phyloP scores from a whole-genome alignment of 2,797 vertebrate genomes.

The Liasis olivaceus region DNA sequence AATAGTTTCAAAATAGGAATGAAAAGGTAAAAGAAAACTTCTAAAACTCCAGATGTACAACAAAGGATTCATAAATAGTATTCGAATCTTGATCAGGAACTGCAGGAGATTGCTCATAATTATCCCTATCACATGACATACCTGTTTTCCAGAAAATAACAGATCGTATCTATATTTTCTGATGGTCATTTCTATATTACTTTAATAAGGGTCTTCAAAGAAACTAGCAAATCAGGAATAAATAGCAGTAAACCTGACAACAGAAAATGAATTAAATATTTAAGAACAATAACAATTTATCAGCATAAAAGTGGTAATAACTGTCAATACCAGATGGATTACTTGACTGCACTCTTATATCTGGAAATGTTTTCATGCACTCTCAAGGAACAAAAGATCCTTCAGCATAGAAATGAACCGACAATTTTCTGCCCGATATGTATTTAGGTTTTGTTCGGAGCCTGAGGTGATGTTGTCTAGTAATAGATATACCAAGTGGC shows the following conservation, averaged over 20 bases:
- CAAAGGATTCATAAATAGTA: background rate
- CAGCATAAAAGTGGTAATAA: background rate
- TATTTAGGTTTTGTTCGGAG: background rate
- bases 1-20: background rate
- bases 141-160: background rate
- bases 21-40: background rate
- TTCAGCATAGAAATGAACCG: background rate
- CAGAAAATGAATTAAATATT: background rate
- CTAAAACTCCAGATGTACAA: background rate
- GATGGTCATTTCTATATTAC: background rate
- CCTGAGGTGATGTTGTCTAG: background rate
- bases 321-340: background rate
- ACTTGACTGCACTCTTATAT: background rate
- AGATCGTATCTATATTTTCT: background rate
- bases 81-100: background rate
- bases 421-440: background rate
- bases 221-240: background rate
- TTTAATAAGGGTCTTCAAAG: background rate
- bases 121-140: background rate
- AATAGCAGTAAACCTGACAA: background rate
- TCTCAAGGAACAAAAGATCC: background rate
- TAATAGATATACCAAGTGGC: background rate
- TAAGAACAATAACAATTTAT: background rate
- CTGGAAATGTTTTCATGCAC: background rate
- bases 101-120: background rate